Evolutionary conservation across 2,888 invertebrate species (phyloP).

Genomic region (Trachelus tabidus): DNA sequence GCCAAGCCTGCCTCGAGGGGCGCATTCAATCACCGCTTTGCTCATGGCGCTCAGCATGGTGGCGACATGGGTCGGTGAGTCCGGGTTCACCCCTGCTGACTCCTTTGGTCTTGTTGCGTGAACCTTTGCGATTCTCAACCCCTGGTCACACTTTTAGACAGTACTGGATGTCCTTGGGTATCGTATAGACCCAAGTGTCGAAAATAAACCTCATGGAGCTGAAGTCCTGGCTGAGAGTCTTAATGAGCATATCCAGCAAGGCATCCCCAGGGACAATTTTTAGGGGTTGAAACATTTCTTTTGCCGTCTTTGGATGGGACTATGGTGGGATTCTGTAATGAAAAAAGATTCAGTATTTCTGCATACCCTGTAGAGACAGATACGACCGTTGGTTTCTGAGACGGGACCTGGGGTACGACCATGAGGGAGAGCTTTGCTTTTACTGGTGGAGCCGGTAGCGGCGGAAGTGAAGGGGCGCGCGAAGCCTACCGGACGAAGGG

Average conservation of each 20-base stretch:
- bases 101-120: conserved; percentile 11
- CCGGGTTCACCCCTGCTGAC: conserved; percentile 13
- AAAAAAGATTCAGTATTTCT: not conserved
- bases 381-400: not conserved
- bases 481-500: conserved; percentile 52
- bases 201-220: not conserved
- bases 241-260: not conserved
- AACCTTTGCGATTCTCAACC: not conserved
- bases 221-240: not conserved
- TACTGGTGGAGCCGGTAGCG: conserved; percentile 32
- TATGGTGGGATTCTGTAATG: not conserved
- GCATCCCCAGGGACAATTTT: not conserved
- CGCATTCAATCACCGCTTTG: conserved; percentile 24
- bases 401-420: not conserved
- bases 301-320: not conserved
- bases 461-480: conserved; percentile 63
- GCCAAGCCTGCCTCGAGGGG: not conserved
- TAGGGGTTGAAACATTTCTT: not conserved
- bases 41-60: conserved; percentile 11
- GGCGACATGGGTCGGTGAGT: conserved; percentile 32
- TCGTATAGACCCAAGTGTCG: not conserved
- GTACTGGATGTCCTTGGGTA: not conserved
- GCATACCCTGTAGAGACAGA: not conserved
- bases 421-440: not conserved
- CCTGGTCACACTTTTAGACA: conserved; percentile 1